These are phyloP conservation scores for Mimachlamys varia DNA, from an alignment of 2,888 invertebrate species.

Conservation along the genomic window DNA sequence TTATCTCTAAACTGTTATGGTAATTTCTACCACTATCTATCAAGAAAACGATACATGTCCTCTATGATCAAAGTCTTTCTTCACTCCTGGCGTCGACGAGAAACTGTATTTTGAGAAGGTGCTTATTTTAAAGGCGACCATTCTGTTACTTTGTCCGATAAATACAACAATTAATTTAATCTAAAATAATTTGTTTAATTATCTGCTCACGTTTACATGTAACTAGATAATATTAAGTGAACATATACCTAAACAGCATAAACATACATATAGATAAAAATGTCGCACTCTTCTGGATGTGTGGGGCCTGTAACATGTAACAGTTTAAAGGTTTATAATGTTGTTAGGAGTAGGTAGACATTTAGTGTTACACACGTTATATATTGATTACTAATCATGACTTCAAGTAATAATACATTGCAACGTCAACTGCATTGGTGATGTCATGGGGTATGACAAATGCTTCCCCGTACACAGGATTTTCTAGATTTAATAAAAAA, in stretches of 20 bases:
- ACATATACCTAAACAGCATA: background rate
- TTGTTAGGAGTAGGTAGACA: too few relatives aligned
- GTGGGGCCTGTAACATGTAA: too few relatives aligned
- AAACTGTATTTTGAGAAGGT: background rate
- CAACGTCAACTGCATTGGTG: too few relatives aligned
- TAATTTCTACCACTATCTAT: background rate
- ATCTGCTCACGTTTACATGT: background rate
- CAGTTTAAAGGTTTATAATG: too few relatives aligned
- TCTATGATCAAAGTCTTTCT: background rate
- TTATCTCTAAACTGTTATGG: conserved; percentile 7
- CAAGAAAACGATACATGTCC: background rate
- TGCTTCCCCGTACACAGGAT: too few relatives aligned
- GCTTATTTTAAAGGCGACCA: background rate
- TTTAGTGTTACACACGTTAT: too few relatives aligned
- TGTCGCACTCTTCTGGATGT: too few relatives aligned
- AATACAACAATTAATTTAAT: background rate
- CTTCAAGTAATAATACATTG: too few relatives aligned
- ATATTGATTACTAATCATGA: too few relatives aligned
- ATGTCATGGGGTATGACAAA: too few relatives aligned
- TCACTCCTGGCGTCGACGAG: background rate
- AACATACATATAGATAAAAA: too few relatives aligned
- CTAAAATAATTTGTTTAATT: background rate
- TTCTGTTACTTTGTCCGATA: conserved; percentile 5
- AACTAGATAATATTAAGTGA: background rate
- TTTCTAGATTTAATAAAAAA: too few relatives aligned